Base-by-base conservation (phyloP, 2,797 vertebrate genomes). In the Decapterus maruadsi region DNA sequence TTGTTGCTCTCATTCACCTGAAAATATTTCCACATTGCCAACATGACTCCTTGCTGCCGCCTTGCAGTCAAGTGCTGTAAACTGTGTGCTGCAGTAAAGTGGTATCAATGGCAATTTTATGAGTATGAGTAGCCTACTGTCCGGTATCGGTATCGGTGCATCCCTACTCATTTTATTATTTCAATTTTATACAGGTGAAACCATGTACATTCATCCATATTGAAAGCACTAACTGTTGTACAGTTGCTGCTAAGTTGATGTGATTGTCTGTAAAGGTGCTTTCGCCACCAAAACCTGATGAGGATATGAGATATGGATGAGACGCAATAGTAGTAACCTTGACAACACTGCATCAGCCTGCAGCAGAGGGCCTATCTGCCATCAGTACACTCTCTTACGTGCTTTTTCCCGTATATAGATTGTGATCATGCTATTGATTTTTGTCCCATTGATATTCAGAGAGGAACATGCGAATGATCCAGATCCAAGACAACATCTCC, bases 391-490 rank as follows among this genome's bases (percentile, higher is more conserved):
- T 59, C 73, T 85, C 70, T 60, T 34, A 65, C 51, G 57, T 73
- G 74, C 74, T 22, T 66, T 83, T 85, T 84, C 63, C 59, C 82
- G 64, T 81, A 57, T 57, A 80, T 78, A 90, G 90, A 93, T 93
- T 89, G 87, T 26, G 82, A 92, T 92, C 71, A 26, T 67, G n/a
- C 63, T 81, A 90, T 93, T 92, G 92, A 93, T 89, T 90, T 88
- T 78, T 85, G 13, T 84, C 88, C 83, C 78, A 83, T 94, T 93
- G 88, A 71, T 90, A 91, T 94, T 87, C 89, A 99, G 98, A 99
- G 95, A 95, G 98, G 87, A 99, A 99, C 95, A 98, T 99, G 97
- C 96, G 97, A 83, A 99, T 99, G 98, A 98, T 99, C 94, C 98
- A 99, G 93, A 98, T 99, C 92, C 98, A 99, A 93, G 98, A 99